Evolutionary conservation across 2,797 vertebrate genomes (phyloP).

Genomic region (Sciurus carolinensis): DNA sequence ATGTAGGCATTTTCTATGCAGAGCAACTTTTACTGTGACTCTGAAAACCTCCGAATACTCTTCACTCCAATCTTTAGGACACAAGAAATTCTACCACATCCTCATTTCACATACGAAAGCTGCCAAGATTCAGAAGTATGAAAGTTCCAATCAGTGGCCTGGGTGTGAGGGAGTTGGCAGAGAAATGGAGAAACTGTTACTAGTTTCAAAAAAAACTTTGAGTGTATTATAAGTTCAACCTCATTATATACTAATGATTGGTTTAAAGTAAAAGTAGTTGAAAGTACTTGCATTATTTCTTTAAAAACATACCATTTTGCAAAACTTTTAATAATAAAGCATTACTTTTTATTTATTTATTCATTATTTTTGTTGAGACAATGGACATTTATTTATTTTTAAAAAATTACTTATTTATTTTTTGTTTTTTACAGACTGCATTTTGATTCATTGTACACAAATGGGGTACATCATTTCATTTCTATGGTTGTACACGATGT

Average conservation of each 20-base stretch:
- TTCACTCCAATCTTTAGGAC: not conserved
- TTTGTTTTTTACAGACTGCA: no score
- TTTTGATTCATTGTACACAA: no score
- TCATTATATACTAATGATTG: not conserved
- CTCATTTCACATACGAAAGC: not conserved
- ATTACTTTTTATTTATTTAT: not conserved
- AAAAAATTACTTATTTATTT: no score
- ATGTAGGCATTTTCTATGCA: not conserved
- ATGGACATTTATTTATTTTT: no score
- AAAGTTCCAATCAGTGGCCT: not conserved
- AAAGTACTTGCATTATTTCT: not conserved
- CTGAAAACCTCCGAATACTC: not conserved
- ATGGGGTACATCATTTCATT: no score
- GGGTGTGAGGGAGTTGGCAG: not conserved
- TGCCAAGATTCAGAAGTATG: not conserved
- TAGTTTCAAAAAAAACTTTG: not conserved
- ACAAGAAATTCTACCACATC: not conserved
- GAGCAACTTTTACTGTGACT: not conserved
- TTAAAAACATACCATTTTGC: not conserved
- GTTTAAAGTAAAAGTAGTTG: not conserved
- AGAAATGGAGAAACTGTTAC: not conserved
- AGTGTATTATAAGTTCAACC: not conserved
- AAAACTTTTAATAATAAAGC: not conserved
- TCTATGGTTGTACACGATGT: no score
- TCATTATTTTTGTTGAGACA: no score